Evolutionary conservation across 2,888 invertebrate genomes (phyloP).

Genomic region (Odontocolon sp.): DNA sequence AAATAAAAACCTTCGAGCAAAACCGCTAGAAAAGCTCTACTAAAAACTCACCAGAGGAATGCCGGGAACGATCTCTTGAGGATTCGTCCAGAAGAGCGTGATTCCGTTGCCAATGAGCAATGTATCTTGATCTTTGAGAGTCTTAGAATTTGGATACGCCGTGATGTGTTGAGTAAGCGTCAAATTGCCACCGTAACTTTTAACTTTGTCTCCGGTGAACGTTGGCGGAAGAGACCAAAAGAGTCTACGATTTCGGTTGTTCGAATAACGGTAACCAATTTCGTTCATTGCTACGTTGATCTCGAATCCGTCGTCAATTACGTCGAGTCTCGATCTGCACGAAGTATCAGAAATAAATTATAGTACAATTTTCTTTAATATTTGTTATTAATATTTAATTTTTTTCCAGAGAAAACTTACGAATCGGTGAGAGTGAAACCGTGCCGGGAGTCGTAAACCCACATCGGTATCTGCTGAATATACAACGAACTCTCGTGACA

Average conservation of each 20-base stretch:
- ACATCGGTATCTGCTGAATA: conserved; percentile 86
- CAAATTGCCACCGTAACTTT: conserved; percentile 93
- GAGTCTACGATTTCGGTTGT: conserved; percentile 81
- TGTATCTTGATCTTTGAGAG: conserved; percentile 89
- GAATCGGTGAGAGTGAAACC: conserved; percentile 86
- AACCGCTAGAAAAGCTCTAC: neutral
- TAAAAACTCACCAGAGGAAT: conserved; percentile 83
- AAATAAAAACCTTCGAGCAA: conserved; percentile 27
- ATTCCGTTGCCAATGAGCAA: conserved; percentile 90
- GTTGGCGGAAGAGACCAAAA: conserved; percentile 89
- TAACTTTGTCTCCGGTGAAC: conserved; percentile 86
- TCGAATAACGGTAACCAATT: conserved; percentile 83
- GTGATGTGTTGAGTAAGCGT: conserved; percentile 88
- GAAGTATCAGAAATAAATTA: neutral
- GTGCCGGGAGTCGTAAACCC: conserved; percentile 83
- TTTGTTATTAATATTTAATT: too few relatives aligned
- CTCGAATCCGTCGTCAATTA: conserved; percentile 82
- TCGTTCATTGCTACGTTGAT: conserved; percentile 84
- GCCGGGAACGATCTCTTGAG: conserved; percentile 83
- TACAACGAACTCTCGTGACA: conserved; percentile 88
- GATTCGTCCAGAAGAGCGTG: conserved; percentile 89
- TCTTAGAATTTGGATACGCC: conserved; percentile 82
- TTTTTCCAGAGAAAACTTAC: conserved; percentile 79
- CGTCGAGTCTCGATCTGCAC: conserved; percentile 77
- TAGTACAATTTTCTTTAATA: neutral